A percentile compares a stretch with the other conserved stretches of the same genome.
These are phyloP conservation scores for Motacilla tschutschensis DNA, from an alignment of 2,113 vertebrate species.

Conservation along the genomic window DNA sequence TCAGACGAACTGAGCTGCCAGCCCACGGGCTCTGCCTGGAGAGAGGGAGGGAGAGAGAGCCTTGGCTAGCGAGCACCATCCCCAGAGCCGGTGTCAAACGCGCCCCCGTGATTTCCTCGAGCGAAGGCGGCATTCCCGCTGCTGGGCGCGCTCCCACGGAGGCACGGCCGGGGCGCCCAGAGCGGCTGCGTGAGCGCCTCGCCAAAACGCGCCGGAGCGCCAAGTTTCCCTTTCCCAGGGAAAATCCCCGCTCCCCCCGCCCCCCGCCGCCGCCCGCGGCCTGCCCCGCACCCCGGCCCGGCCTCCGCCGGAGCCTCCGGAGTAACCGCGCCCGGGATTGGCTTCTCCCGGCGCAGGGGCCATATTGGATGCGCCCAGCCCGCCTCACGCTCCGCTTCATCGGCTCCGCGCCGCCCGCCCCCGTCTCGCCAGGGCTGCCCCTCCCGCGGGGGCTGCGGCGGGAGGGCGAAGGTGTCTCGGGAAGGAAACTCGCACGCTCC, in stretches of 20 bases:
- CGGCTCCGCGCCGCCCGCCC: neutral
- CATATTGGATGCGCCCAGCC: slow-evolving; percentile 26
- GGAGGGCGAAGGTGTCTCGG: neutral
- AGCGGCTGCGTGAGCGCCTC: neutral
- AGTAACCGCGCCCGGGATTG: slow-evolving; percentile 32
- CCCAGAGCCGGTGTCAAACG: rapidly evolving
- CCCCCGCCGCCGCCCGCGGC: neutral
- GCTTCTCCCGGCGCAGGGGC: slow-evolving; percentile 10
- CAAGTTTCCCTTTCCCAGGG: neutral
- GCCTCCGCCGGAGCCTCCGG: neutral
- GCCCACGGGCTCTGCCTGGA: neutral
- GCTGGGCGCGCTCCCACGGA: neutral
- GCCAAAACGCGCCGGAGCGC: neutral
- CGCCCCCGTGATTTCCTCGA: neutral
- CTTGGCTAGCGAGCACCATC: rapidly evolving
- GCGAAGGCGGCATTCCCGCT: neutral
- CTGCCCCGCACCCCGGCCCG: slow-evolving; percentile 11
- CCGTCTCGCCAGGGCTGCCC: neutral
- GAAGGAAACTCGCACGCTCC: neutral
- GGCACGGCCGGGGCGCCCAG: neutral
- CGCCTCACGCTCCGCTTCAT: neutral
- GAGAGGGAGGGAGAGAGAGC: too few relatives aligned
- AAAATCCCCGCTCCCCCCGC: neutral
- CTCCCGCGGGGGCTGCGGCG: neutral
- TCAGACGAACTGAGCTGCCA: rapidly evolving